Conservation (phyloP, 2,888 invertebrate genomes). For the Linnaemya tessellans region DNA sequence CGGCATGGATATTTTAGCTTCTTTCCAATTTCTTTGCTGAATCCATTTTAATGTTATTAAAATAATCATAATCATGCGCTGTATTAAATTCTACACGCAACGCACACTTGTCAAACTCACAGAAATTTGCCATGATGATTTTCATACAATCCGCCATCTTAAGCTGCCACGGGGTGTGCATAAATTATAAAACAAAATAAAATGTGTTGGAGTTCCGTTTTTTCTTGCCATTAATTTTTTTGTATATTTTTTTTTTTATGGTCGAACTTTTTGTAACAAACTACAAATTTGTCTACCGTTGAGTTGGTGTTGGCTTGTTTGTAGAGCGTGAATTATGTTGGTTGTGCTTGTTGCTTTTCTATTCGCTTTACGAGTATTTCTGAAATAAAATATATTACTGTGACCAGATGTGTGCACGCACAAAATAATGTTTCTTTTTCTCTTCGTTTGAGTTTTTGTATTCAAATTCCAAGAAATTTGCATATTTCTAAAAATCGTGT, state of each 20-base stretch:
- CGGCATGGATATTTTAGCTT: slow-evolving; percentile 15
- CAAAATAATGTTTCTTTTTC: slow-evolving; percentile 39
- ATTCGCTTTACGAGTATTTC: neutral
- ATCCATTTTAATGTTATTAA: slow-evolving; percentile 42
- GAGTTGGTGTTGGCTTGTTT: neutral
- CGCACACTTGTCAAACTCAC: slow-evolving; percentile 62
- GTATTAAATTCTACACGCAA: slow-evolving; percentile 55
- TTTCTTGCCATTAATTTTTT: slow-evolving; percentile 8
- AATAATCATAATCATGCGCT: slow-evolving; percentile 67
- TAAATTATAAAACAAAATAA: slow-evolving; percentile 51
- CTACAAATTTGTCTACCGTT: slow-evolving; percentile 40
- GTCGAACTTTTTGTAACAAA: slow-evolving; percentile 36
- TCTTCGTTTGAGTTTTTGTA: slow-evolving; percentile 5
- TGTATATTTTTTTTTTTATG: slow-evolving; percentile 4
- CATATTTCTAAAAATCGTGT: slow-evolving; percentile 34
- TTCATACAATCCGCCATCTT: slow-evolving; percentile 69
- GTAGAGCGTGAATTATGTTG: slow-evolving; percentile 40
- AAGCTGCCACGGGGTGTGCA: slow-evolving; percentile 64
- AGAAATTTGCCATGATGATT: slow-evolving; percentile 64
- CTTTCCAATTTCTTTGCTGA: neutral
- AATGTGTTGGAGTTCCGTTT: slow-evolving; percentile 39
- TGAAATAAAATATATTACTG: slow-evolving; percentile 32
- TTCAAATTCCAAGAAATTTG: slow-evolving; percentile 64
- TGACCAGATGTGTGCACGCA: slow-evolving; percentile 56
- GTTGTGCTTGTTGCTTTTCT: slow-evolving; percentile 11